Base-by-base conservation (phyloP, 2,888 invertebrate species). In the Lasiommata megera region DNA sequence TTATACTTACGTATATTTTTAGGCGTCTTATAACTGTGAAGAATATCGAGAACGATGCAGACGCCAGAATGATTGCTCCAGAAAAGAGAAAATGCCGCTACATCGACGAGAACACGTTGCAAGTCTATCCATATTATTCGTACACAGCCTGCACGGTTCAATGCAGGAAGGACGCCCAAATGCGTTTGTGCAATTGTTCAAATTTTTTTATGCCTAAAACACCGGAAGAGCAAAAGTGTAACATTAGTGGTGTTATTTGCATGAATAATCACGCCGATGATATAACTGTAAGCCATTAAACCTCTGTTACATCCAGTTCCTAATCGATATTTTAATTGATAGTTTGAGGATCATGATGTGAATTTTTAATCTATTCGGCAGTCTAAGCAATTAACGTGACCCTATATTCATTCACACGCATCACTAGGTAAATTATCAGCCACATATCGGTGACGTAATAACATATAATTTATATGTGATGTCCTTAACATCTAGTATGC, bases 51-150 rank as follows among this genome's bases (percentile, higher is more conserved):
- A 95, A 95, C 74, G 94, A 94, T 67, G 91, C 91, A 1, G 93
- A 93, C 60, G 94, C 94, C 0, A 91, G 93, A 1, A 85, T 92
- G 54, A 93, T 95, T 3, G 84, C 92, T 14, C 92, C 94, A 0
- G 77, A 84, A 6, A 94, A 95, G 74, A 91, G 96, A n/a, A 94
- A 94, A 73, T 96, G 96, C 73, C 93, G 94, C 3, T 96, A 95
- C 70, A 92, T 91, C 0, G 93, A 95, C 63, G 96, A 96, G 77
- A 91, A 93, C 64, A 79, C 75, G 36, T 62, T 89, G 47, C 70
- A 87, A 37, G 93, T 94, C 0, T 94, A 94, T 73, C 82, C 84
- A 0, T 89, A 92, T 72, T 96, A 96, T 68, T 95, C 95, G 48
- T 89, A 89, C 65, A 94, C 94, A 31, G 94, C 95, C 0, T 96